Evolutionary conservation across 2,888 invertebrate genomes (phyloP), one percentile per base, ranked within the genome.

Genomic region (Hoplodrina blanda): DNA sequence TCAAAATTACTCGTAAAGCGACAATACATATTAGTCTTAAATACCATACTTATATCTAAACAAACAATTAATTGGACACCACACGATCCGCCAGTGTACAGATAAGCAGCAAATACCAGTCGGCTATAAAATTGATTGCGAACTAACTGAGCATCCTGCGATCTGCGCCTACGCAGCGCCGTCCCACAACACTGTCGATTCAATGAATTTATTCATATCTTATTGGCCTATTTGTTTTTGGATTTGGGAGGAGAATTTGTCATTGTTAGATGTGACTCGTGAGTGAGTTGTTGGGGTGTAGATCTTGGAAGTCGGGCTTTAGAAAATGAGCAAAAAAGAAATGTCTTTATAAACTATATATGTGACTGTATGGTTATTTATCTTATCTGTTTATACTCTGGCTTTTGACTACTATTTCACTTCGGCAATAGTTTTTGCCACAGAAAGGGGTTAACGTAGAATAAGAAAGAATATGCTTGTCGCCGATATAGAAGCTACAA

Each of bases 111-210:
- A 82, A 90, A 92, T 92, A 91, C 90, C 89, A 90, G 88, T 88
- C 83, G 86, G 89, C 91, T 85, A 93, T 92, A 91, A 91, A 93
- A 93, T 93, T 92, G 93, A 94, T 92, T 91, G 92, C 86, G 82
- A 89, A 88, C 91, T 91, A 91, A 88, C 90, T 83, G 87, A 69
- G 86, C 91, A 90, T 93, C 93, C 93, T 91, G 91, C 82, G 84
- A 79, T 78, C 79, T 73, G 81, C 87, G 91, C 90, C 91, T 86
- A 89, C 90, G 87, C 87, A 71, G 73, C 41, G 76, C 77, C 80
- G 78, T 76, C 87, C 85, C 84, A 83, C 83, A 83, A 69, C 81
- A 80, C 85, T 85, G 87, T 84, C 84, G 84, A 84, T 84, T 75
- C 83, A 84, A 81, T 84, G 80, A 84, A 83, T 82, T 83, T 82